Conservation (phyloP, 2,797 vertebrate genomes). For the Hyperoplus lanceolatus region DNA sequence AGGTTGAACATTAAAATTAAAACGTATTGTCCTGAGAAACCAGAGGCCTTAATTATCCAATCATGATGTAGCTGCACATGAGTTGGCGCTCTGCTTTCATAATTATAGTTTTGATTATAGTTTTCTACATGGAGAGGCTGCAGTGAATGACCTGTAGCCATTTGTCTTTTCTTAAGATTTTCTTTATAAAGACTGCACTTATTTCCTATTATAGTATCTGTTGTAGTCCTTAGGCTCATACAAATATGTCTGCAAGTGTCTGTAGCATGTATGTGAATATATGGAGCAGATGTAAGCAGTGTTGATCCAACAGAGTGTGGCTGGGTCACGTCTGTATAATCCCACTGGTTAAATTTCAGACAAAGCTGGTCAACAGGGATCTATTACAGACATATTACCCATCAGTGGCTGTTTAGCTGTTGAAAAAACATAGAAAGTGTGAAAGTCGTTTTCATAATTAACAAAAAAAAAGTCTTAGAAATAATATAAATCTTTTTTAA, state of each 20-base stretch:
- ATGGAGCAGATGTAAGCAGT: conserved; percentile 59
- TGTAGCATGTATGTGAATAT: conserved; percentile 52
- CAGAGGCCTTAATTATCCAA: background rate
- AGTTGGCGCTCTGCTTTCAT: background rate
- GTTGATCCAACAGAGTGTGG: conserved; percentile 54
- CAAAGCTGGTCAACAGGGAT: conserved; percentile 32
- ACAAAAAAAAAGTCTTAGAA: too few relatives aligned
- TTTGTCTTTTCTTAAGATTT: background rate
- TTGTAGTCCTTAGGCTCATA: conserved; percentile 8
- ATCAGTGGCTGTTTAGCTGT: background rate
- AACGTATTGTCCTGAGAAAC: background rate
- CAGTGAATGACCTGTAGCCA: background rate
- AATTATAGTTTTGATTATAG: background rate
- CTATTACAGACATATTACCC: background rate
- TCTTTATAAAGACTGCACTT: background rate
- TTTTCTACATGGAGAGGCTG: conserved; percentile 1
- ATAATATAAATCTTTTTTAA: too few relatives aligned
- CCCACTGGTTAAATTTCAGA: conserved; percentile 46
- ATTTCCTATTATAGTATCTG: background rate
- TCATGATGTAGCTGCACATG: background rate
- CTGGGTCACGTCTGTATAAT: conserved; percentile 72
- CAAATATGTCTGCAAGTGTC: conserved; percentile 24
- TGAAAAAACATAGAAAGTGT: background rate
- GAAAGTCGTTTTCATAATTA: background rate
- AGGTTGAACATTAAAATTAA: background rate